Percentiles rank a stretch among this genome's conserved stretches.
Conservation (phyloP, 2,797 vertebrate genomes). For the Gephyroberyx darwinii region DNA sequence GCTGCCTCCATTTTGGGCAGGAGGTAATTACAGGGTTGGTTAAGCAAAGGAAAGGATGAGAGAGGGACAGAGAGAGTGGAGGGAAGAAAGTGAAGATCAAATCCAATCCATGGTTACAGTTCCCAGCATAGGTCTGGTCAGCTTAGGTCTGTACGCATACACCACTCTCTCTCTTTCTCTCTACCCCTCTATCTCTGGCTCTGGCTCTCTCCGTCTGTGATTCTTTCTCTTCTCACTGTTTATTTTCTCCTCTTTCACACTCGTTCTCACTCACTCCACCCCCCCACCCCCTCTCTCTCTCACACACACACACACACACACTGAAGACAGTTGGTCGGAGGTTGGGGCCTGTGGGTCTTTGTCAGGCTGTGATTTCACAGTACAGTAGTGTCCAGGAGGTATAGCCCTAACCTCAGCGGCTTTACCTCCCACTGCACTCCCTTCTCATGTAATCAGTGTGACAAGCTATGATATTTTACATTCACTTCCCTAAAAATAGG, state of each 20-base stretch:
- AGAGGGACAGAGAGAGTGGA: conserved; percentile 59
- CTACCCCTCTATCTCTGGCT: conserved; percentile 23
- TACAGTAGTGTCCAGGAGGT: conserved; percentile 65
- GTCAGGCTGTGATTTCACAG: conserved; percentile 77
- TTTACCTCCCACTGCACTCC: conserved; percentile 70
- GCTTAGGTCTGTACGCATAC: neutral
- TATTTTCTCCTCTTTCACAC: conserved; percentile 37
- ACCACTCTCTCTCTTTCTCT: conserved; percentile 14
- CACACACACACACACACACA: conserved; percentile 59
- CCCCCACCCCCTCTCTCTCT: conserved; percentile 57
- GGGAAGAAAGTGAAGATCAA: conserved; percentile 52
- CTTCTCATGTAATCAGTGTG: conserved; percentile 70
- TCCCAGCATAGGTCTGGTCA: conserved; percentile 54
- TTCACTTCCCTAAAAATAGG: conserved; percentile 67
- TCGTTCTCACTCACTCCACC: conserved; percentile 18
- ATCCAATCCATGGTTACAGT: conserved; percentile 42
- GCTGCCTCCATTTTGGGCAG: conserved; percentile 71
- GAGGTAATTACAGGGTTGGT: conserved; percentile 79
- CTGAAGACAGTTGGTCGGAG: conserved; percentile 62
- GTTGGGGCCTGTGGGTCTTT: conserved; percentile 77
- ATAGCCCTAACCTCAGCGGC: conserved; percentile 68
- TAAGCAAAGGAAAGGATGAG: conserved; percentile 74
- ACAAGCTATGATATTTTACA: conserved; percentile 63
- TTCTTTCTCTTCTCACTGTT: conserved; percentile 31
- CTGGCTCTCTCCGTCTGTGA: conserved; percentile 32